phyloP scores from a whole-genome alignment of 1,140 invertebrate genomes.

The Alviniconcha marisindica region DNA sequence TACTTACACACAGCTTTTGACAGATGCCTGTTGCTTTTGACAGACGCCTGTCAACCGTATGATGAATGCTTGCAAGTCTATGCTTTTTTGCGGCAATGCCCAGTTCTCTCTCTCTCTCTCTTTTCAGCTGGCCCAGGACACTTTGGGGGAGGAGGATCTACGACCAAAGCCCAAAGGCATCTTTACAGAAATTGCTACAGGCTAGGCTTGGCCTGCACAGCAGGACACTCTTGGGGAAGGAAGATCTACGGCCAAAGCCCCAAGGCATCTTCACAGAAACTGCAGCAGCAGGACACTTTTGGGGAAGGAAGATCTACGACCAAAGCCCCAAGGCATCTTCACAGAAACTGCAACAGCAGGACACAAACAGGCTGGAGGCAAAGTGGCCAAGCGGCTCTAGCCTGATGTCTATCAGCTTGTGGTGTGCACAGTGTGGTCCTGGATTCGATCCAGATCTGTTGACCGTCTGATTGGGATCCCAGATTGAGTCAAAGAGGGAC shows the following conservation, averaged over 20 bases:
- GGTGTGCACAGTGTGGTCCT: too few relatives aligned
- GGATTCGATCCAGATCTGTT: too few relatives aligned
- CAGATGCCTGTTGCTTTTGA: not conserved
- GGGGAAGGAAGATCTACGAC: conserved; percentile 66
- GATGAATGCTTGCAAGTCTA: not conserved
- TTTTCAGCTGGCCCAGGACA: conserved; percentile 68
- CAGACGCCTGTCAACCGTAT: not conserved
- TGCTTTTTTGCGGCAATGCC: not conserved
- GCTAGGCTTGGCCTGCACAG: too few relatives aligned
- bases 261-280: conserved; percentile 71
- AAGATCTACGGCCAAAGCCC: conserved; percentile 59
- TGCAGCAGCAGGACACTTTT: conserved; percentile 68
- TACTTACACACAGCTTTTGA: not conserved
- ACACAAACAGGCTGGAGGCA: too few relatives aligned
- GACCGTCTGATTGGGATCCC: too few relatives aligned
- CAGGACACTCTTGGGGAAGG: conserved; percentile 69
- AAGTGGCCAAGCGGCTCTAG: too few relatives aligned
- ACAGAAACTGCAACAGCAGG: too few relatives aligned
- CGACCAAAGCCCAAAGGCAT: conserved; percentile 63
- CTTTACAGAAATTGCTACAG: conserved; percentile 62
- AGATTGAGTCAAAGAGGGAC: too few relatives aligned
- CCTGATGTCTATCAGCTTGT: too few relatives aligned
- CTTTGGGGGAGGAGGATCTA: conserved; percentile 69
- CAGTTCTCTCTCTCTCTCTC: conserved; percentile 2
- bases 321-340: conserved; percentile 67